Evolutionary conservation across 2,113 vertebrate species (phyloP), one percentile per base, ranked within the genome.

Genomic region (Misgurnus anguillicaudatus): DNA sequence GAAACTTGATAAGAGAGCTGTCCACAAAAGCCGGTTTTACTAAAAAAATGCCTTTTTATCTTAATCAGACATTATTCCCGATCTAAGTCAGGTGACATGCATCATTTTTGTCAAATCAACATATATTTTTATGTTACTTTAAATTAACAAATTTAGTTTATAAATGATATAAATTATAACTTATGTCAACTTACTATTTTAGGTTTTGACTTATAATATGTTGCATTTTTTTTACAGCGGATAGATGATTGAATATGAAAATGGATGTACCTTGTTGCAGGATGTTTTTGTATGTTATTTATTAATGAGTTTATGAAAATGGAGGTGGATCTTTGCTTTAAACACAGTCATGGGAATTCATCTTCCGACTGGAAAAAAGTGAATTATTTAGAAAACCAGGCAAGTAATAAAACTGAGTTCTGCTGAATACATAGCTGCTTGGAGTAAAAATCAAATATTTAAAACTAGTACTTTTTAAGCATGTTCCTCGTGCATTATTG

Each of bases 241-340:
- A 31, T 72, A 24, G 9, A 36, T 41, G 19, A 47, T 19, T 65
- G 31, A 24, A 75, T 75, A 75, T 63, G 17, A 51, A 75, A 64
- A 75, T 75, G 73, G 73, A 3, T 14, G 16, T 76, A 64, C 61
- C 61, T 64, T 76, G 61, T 76, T 53, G 38, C 9, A 13, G 31
- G 17, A 14, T 76, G 61, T 76, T 64, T 74, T 36, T 75, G 62
- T 24, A 16, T 64, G 41, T 79, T 71, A 72, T 71, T 79, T 79
- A 79, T 79, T 72, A n/a, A 79, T 79, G 31, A 11, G 24, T 41
- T 71, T 17, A 57, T 66, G 45, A 79, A 36, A 79, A 42, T 17
- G 62, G 66, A 71, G 61, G 72, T 79, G 78, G 68, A 72, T 58
- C 68, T 79, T 79, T 71, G 68, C 62, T 79, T 70, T 79, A 58